Evolutionary conservation across 2,888 invertebrate species (phyloP).

Genomic region (Neoaliturus tenellus): DNA sequence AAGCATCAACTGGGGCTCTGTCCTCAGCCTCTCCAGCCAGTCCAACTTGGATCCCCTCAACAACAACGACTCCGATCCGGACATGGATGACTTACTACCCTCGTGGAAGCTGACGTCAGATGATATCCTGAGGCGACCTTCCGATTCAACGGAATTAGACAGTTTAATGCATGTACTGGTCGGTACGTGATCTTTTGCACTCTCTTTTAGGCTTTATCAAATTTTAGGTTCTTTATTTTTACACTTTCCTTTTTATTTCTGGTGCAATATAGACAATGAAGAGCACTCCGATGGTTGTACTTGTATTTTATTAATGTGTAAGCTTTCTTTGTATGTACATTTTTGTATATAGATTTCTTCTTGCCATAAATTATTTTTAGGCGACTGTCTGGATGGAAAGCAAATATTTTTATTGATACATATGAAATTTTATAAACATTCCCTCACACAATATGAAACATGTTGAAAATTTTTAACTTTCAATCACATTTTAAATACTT

Average conservation of each 20-base stretch:
- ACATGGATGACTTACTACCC: conserved; percentile 75
- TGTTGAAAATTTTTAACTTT: no score
- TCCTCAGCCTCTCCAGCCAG: conserved; percentile 90
- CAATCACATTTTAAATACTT: no score
- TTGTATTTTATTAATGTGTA: conserved; percentile 50
- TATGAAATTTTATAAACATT: background rate
- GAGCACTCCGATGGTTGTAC: conserved; percentile 56
- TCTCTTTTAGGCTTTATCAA: conserved; percentile 34
- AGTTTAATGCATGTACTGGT: conserved; percentile 77
- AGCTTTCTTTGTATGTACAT: conserved; percentile 44
- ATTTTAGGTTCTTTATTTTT: conserved; percentile 35
- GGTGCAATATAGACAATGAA: conserved; percentile 52
- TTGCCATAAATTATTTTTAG: conserved; percentile 49
- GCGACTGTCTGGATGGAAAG: conserved; percentile 1
- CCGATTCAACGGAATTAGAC: conserved; percentile 73
- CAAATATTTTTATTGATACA: conserved; percentile 3
- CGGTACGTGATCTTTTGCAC: conserved; percentile 72
- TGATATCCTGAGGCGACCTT: conserved; percentile 73
- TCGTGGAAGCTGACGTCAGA: conserved; percentile 76
- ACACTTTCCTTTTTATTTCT: conserved; percentile 13
- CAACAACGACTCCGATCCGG: conserved; percentile 81
- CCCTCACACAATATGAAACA: no score
- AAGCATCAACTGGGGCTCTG: conserved; percentile 94
- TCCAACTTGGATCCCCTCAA: conserved; percentile 89
- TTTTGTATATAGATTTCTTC: conserved; percentile 39